A percentile compares a stretch with the other conserved stretches of the same genome.
Evolutionary conservation across 2,113 vertebrate species (phyloP).

Genomic region (Montifringilla adamsi): DNA sequence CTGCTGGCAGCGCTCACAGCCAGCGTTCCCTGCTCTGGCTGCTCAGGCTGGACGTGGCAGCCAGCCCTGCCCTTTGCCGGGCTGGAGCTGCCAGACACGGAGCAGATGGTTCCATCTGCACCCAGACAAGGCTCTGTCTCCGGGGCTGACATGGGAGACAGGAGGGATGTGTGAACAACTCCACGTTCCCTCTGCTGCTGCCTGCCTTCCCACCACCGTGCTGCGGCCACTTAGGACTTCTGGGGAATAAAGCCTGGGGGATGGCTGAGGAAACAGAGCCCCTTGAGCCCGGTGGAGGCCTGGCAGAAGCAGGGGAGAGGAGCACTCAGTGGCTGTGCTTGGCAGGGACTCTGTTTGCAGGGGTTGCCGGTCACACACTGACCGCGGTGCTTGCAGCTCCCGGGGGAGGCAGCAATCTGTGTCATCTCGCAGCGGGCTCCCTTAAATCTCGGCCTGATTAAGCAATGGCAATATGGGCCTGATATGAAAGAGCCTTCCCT

Average conservation of each 20-base stretch:
- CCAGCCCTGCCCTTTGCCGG: not conserved
- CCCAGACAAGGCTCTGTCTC: not conserved
- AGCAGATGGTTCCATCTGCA: conserved; percentile 41
- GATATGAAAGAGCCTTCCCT: not conserved
- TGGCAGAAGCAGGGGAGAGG: not conserved
- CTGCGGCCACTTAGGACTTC: not conserved
- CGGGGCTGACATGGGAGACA: not conserved
- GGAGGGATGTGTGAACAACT: not conserved
- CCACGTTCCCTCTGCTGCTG: not conserved
- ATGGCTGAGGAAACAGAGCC: not conserved
- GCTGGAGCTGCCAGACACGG: not conserved
- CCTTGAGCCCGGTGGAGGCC: not conserved
- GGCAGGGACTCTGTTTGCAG: not conserved
- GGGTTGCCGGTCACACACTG: not conserved
- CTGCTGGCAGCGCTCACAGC: not conserved
- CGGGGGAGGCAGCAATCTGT: conserved; percentile 34
- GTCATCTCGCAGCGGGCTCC: conserved; percentile 50
- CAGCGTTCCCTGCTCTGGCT: not conserved
- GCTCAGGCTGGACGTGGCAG: not conserved
- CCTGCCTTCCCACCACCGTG: not conserved
- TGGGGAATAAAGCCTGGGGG: not conserved
- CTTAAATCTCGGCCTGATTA: conserved; percentile 52
- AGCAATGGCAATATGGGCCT: not conserved
- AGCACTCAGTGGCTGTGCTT: not conserved
- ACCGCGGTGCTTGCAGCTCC: not conserved